Evolutionary conservation across 1,140 invertebrate genomes (phyloP).

Genomic region (Polypedilum vanderplanki): DNA sequence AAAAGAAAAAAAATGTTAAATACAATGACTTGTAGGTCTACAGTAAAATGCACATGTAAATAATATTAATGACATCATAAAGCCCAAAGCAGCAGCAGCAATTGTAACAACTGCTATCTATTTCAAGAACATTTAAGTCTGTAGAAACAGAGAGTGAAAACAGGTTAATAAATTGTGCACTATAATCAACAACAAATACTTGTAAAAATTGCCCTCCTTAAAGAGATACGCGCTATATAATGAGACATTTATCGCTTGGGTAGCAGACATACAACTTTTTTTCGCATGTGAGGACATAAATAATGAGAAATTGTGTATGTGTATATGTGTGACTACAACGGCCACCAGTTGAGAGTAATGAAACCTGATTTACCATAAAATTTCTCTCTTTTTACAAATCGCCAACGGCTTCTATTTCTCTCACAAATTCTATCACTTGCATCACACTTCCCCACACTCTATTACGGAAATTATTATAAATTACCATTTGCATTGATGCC

Average conservation of each 20-base stretch:
- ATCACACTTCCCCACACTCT: too few species aligned
- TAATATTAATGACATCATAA: too few species aligned
- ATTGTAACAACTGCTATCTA: too few species aligned
- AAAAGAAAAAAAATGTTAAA: too few species aligned
- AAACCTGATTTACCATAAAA: background rate
- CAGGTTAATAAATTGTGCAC: conserved; percentile 19
- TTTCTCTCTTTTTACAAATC: background rate
- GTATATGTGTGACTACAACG: background rate
- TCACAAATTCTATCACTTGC: background rate
- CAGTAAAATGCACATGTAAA: too few species aligned
- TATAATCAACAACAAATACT: background rate
- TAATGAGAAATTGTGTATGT: background rate
- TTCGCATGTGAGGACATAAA: conserved; percentile 4
- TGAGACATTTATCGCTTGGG: background rate
- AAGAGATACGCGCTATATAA: background rate
- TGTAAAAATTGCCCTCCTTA: background rate
- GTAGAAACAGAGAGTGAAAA: background rate
- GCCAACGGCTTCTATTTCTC: conserved; percentile 7
- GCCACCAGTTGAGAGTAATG: background rate
- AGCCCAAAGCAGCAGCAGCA: too few species aligned
- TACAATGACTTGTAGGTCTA: too few species aligned
- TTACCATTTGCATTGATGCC: too few species aligned
- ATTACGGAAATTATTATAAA: too few species aligned
- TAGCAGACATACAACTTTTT: background rate
- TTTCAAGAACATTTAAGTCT: too few species aligned